Evolutionary conservation across 2,113 vertebrate species (phyloP), one percentile per base, ranked within the genome.

Genomic region (Myanophis thanlyinensis): DNA sequence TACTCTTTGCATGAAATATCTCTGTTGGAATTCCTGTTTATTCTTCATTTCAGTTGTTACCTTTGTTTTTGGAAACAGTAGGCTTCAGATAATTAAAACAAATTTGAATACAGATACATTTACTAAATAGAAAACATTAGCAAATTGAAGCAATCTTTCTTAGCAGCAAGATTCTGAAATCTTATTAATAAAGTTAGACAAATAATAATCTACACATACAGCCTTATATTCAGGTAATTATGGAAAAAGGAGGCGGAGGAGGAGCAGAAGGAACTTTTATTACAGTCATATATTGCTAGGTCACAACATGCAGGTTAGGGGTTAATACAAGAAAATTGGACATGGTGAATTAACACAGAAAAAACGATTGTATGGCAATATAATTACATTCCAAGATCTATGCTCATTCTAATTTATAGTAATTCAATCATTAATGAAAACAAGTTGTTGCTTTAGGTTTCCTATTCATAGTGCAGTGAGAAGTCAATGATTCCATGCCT

Each of bases 391-490:
- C 90, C 92, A 95, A 95, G 54, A 88, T 96, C 92, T 97, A 96
- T 95, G 95, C 96, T 97, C 97, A 97, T 97, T 97, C 95, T 96
- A 94, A 95, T 97, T 96, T 97, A 97, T 97, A 97, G 96, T 93
- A 97, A 97, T 96, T 95, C 95, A 97, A 97, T 97, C 96, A 98
- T 97, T 97, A 97, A 97, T 95, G 94, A 97, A 97, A 96, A 94
- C 94, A 97, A 95, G 88, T 40, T 95, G 35, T 93, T 97, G 94
- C 27, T 96, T 95, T 93, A 80, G 90, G 90, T 96, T 96, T 96
- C 67, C 62, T 93, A 90, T 94, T 97, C 89, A 96, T 88, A 94
- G 23, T 95, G 25, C 91, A 93, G 62, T 88, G 62, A 15, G 0
- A 93, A 90, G 2, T 94, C 95, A 95, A 94, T 96, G 95, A 94